Conservation (phyloP, 2,888 invertebrate genomes). For the Oithona nana region DNA sequence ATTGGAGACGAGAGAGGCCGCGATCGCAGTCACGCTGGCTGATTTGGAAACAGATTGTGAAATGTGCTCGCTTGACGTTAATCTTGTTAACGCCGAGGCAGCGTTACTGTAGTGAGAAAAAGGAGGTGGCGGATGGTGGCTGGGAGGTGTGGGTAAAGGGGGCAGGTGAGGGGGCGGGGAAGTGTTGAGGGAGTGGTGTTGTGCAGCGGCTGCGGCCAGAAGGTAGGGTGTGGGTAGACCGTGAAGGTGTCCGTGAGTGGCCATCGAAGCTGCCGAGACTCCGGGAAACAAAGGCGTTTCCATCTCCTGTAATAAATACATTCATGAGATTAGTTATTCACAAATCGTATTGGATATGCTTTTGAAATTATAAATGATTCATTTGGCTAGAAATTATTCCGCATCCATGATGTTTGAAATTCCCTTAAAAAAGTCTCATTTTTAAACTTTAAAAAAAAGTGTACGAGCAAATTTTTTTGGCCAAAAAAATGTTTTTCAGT, state of each 20-base stretch:
- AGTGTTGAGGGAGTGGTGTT: background rate
- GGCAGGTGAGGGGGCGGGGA: background rate
- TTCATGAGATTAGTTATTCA: background rate
- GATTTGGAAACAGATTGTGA: background rate
- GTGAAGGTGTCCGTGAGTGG: background rate
- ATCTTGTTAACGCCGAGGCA: background rate
- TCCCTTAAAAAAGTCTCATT: no score
- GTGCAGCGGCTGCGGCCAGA: conserved; percentile 2
- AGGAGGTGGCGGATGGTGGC: background rate
- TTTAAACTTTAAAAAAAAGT: no score
- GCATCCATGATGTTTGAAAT: no score
- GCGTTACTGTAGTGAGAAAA: background rate
- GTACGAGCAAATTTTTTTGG: no score
- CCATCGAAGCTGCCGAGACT: background rate
- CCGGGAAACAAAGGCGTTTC: background rate
- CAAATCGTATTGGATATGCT: no score
- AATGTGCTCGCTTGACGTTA: background rate
- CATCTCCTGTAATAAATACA: background rate
- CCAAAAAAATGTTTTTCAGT: no score
- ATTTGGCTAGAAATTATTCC: no score
- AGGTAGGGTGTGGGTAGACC: background rate
- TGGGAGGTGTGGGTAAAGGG: background rate
- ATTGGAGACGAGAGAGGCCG: background rate
- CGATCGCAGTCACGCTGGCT: background rate
- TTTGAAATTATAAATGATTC: no score